These are phyloP conservation scores for Cantharis rufa DNA, from an alignment of 2,888 invertebrate genomes.

Conservation along the genomic window DNA sequence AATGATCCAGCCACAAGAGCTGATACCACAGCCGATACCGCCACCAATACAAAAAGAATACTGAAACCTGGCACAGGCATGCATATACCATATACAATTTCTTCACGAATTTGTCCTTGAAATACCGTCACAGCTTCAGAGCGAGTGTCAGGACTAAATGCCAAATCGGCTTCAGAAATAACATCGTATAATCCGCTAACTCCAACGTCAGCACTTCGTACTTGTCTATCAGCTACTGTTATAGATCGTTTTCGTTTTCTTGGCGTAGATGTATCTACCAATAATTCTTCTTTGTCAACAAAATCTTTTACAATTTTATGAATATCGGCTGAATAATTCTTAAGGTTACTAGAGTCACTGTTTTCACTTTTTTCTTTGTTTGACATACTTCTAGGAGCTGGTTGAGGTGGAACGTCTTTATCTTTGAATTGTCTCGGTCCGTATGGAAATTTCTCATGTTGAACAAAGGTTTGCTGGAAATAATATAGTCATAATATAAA, in stretches of 20 bases:
- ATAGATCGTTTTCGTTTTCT: slow-evolving; percentile 69
- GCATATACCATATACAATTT: slow-evolving; percentile 89
- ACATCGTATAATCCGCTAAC: slow-evolving; percentile 87
- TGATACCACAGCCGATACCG: slow-evolving; percentile 84
- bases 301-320: slow-evolving; percentile 17
- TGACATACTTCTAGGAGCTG: slow-evolving; percentile 59
- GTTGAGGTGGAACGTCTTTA: slow-evolving; percentile 59
- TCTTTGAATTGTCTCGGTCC: slow-evolving; percentile 74
- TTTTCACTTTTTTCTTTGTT: slow-evolving; percentile 34
- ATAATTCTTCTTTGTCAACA: background rate
- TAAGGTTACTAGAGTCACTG: background rate
- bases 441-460: slow-evolving; percentile 72
- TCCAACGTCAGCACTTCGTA: slow-evolving; percentile 83
- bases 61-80: slow-evolving; percentile 89
- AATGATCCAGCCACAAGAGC: slow-evolving; percentile 84
- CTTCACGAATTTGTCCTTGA: slow-evolving; percentile 84
- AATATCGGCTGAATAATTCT: slow-evolving; percentile 25
- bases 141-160: slow-evolving; percentile 81
- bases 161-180: slow-evolving; percentile 88
- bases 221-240: slow-evolving; percentile 71
- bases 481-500: background rate
- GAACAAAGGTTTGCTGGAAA: slow-evolving; percentile 45
- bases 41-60: slow-evolving; percentile 83
- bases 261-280: slow-evolving; percentile 32
- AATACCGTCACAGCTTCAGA: slow-evolving; percentile 85